phyloP scores from a whole-genome alignment of 2,888 invertebrate genomes.

The Calliopum simillimum region DNA sequence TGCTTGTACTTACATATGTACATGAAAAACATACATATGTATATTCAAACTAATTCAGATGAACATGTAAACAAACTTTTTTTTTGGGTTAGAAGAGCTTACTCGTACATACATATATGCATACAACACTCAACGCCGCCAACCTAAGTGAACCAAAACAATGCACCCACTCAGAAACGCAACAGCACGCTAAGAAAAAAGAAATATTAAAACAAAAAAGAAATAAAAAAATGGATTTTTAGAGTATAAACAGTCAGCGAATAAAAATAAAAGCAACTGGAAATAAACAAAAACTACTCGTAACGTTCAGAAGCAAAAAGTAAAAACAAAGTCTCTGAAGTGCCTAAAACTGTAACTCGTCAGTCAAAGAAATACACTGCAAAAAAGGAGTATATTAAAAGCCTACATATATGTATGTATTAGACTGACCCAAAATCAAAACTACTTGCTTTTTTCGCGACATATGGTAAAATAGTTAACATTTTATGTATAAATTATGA shows the following conservation, averaged over 20 bases:
- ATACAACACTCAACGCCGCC: not conserved
- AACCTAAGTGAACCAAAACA: constrained; percentile 7
- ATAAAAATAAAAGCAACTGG: constrained; percentile 20
- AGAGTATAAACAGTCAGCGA: constrained; percentile 6
- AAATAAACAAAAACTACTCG: not conserved
- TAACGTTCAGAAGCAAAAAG: constrained; percentile 1
- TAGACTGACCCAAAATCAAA: no score
- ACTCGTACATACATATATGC: not conserved
- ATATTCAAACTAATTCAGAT: no score
- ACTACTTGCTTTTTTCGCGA: no score
- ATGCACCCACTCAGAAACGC: constrained; percentile 21
- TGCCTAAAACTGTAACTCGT: no score
- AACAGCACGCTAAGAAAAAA: constrained; percentile 2
- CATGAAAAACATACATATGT: no score
- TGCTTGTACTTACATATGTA: no score
- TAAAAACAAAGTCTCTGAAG: not conserved
- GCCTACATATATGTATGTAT: no score
- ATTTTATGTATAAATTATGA: no score
- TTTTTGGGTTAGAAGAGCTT: constrained; percentile 14
- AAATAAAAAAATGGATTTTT: no score
- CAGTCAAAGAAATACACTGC: no score
- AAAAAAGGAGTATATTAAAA: no score
- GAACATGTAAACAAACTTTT: not conserved
- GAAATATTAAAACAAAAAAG: not conserved
- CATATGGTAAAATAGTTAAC: no score